Base-by-base conservation (phyloP, 1,140 invertebrate genomes). In the Planococcus citri region DNA sequence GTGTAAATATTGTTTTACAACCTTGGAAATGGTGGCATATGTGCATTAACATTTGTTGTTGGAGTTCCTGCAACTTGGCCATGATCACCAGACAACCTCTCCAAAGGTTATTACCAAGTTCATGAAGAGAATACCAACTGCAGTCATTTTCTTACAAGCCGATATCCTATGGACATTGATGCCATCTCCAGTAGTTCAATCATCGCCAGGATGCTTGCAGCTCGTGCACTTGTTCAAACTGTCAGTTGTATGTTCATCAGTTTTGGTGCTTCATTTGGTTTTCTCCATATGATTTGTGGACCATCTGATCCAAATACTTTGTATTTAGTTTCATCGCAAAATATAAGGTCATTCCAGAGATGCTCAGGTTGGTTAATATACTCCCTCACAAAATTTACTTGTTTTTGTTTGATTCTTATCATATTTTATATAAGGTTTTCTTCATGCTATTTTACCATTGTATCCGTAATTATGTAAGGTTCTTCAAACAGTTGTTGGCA, bases 191-290 rank as follows among this genome's bases (percentile, higher is more conserved):
- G n/a, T n/a, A n/a, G n/a, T n/a, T n/a, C n/a, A n/a, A n/a, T n/a
- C n/a, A n/a, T n/a, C n/a, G n/a, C n/a, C n/a, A n/a, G n/a, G n/a
- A n/a, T n/a, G n/a, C n/a, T n/a, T n/a, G n/a, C n/a, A n/a, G n/a
- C n/a, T n/a, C n/a, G n/a, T n/a, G n/a, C n/a, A n/a, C n/a, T n/a
- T n/a, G n/a, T n/a, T n/a, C n/a, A n/a, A n/a, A 80, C 74, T 1
- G 78, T 80, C 25, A 73, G 27, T 24, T 72, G 68, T 37, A 75
- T 71, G 71, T 76, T 74, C 68, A 73, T 38, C 2, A 17, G 41
- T 2, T 51, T 6, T 17, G 17, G 6, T n/a, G n/a, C n/a, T n/a
- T 51, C 41, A 51, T 69, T 69, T 22, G 22, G 27, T 38, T 69
- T 69, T 37, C 37, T 10, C 60, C 60, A 64, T 64, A 64, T 21